These are phyloP conservation scores for Hofmannophila pseudospretella DNA, from an alignment of 2,888 invertebrate species.

Conservation along the genomic window DNA sequence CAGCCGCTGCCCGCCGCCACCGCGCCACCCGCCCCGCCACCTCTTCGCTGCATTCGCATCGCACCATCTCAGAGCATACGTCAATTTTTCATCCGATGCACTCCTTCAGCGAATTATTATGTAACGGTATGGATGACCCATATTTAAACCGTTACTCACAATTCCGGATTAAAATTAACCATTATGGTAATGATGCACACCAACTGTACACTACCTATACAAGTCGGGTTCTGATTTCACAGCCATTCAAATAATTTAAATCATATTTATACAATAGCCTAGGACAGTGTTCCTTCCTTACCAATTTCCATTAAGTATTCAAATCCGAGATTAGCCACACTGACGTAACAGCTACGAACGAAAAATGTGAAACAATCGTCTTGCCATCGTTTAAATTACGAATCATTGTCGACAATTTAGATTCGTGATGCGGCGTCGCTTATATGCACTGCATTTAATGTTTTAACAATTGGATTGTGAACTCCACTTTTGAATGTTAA, in stretches of 20 bases:
- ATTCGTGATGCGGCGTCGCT: conserved; percentile 53
- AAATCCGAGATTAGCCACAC: conserved; percentile 52
- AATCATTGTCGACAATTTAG: conserved; percentile 58
- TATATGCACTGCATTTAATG: conserved; percentile 36
- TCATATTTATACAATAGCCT: conserved; percentile 64
- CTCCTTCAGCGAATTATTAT: conserved; percentile 62
- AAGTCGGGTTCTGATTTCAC: no score
- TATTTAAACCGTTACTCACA: conserved; percentile 27
- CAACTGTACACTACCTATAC: no score
- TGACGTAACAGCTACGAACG: conserved; percentile 58
- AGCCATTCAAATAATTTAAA: no score
- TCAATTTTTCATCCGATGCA: conserved; percentile 66
- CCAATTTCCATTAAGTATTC: no score
- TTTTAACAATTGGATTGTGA: conserved; percentile 24
- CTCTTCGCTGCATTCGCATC: conserved; percentile 35
- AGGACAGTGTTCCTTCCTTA: no score
- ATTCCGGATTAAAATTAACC: conserved; percentile 13
- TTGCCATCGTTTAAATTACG: conserved; percentile 46
- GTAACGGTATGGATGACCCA: conserved; percentile 66
- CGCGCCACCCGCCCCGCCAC: conserved; percentile 49
- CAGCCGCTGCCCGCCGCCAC: conserved; percentile 42
- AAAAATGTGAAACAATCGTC: conserved; percentile 65
- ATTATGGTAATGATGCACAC: no score
- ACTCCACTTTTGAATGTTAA: conserved; percentile 31
- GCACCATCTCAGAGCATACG: conserved; percentile 57